Base-by-base conservation (phyloP, 2,888 invertebrate species). In the Scaptodrosophila latifasciaeformis region DNA sequence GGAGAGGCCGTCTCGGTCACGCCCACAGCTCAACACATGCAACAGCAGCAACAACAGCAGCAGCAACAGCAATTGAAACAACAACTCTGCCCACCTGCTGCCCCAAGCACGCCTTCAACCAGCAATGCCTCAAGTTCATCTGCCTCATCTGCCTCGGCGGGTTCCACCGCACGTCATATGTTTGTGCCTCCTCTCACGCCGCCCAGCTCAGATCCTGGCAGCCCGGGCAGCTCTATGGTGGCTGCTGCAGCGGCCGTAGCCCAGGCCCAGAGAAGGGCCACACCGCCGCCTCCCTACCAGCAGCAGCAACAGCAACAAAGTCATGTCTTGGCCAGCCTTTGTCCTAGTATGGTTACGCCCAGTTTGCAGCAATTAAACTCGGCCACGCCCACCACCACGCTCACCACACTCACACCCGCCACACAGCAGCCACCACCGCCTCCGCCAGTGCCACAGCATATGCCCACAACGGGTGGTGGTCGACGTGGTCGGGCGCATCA, bases 141-240 rank as follows among this genome's bases (percentile, higher is more conserved):
- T 15, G 44, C 82, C 56, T 88, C 89, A 35, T 88, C 89, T 66
- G 88, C 89, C 85, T 88, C 89, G 48, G 59, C 60, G 1, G 60
- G 67, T 51, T 56, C 62, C 40, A 53, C 37, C n/a, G 87, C 90
- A 58, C 88, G 91, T 82, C 87, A 91, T 67, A 90, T 93, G 88
- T 94, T 94, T 87, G 93, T 93, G 85, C 92, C 94, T 17, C 95
- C 95, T 35, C 87, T 95, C 77, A 95, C 95, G 67, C 95, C 95
- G 35, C 95, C 95, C 66, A 93, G 92, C 84, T 95, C 95, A 52
- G 95, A 95, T 84, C 95, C 95, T 57, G 95, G 94, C 62, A 93
- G 93, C 72, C 93, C 94, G 9, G 92, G 92, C 61, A 91, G 91
- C 85, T 89, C 91, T 58, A 88, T 91, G 87, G 90, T 89, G 54